These are phyloP conservation scores for Hippoglossus hippoglossus DNA, from an alignment of 2,797 vertebrate species.

Conservation along the genomic window DNA sequence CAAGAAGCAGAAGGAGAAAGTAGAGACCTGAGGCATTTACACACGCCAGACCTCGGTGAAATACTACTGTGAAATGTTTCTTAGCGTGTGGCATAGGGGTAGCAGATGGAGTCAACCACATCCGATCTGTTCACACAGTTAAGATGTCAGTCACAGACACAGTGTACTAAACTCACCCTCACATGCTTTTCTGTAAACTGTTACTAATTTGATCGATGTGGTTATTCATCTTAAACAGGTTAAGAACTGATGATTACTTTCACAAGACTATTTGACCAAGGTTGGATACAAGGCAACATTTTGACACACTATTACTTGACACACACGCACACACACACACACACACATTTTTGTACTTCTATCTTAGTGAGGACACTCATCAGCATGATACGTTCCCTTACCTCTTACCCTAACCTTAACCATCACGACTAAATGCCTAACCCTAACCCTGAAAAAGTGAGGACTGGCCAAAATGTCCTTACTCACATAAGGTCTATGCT, in stretches of 20 bases:
- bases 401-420: too few species aligned
- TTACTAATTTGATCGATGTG: constrained; percentile 39
- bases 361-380: neutral
- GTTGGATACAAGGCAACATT: constrained; percentile 34
- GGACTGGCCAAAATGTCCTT: neutral
- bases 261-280: constrained; percentile 69
- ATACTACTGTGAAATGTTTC: constrained; percentile 66
- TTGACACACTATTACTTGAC: constrained; percentile 42
- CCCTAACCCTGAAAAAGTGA: neutral
- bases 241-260: constrained; percentile 53
- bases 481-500: neutral
- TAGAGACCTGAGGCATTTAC: constrained; percentile 86
- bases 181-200: constrained; percentile 51
- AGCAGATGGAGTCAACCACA: constrained; percentile 50
- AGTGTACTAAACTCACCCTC: constrained; percentile 24
- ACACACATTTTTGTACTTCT: neutral
- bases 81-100: constrained; percentile 35
- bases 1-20: constrained; percentile 98
- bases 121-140: constrained; percentile 48
- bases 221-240: constrained; percentile 51
- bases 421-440: too few species aligned
- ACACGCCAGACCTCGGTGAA: constrained; percentile 61
- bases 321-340: constrained; percentile 15
- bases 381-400: too few species aligned
- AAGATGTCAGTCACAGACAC: constrained; percentile 41